Conservation (phyloP, 2,888 invertebrate species). For the Mylabris sibirica region DNA sequence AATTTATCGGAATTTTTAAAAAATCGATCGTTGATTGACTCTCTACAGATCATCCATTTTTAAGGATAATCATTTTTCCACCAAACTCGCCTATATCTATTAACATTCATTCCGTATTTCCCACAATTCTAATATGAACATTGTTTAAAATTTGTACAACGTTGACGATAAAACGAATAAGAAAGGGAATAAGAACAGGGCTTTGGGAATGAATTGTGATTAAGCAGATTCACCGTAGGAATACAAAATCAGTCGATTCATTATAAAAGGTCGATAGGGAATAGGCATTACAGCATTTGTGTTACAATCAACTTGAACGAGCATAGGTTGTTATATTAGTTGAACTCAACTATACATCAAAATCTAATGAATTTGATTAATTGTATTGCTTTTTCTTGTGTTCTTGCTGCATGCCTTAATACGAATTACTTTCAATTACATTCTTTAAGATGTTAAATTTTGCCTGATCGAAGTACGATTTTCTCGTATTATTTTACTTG, state of each 20-base stretch:
- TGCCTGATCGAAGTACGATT: slow-evolving; percentile 8
- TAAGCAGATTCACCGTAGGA: slow-evolving; percentile 26
- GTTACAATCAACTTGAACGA: slow-evolving; percentile 1
- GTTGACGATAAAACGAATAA: slow-evolving; percentile 14
- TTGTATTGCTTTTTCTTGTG: neutral
- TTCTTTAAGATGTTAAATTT: slow-evolving; percentile 20
- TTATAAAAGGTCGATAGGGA: slow-evolving; percentile 17
- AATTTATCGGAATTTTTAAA: neutral
- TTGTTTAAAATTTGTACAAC: slow-evolving; percentile 14
- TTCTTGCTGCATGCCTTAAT: neutral
- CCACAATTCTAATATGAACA: slow-evolving; percentile 1
- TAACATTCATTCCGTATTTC: neutral
- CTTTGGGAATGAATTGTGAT: slow-evolving; percentile 23
- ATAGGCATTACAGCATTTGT: slow-evolving; percentile 1
- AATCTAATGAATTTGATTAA: neutral
- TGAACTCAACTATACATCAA: neutral
- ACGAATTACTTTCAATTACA: slow-evolving; percentile 6
- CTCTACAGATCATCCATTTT: no score
- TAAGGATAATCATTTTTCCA: no score
- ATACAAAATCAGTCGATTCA: slow-evolving; percentile 28
- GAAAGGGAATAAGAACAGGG: slow-evolving; percentile 14
- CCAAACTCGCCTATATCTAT: neutral
- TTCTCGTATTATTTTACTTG: slow-evolving; percentile 27
- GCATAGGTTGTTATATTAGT: neutral
- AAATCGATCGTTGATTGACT: no score